Evolutionary conservation across 2,113 vertebrate genomes (phyloP).

Genomic region (Channa argus): DNA sequence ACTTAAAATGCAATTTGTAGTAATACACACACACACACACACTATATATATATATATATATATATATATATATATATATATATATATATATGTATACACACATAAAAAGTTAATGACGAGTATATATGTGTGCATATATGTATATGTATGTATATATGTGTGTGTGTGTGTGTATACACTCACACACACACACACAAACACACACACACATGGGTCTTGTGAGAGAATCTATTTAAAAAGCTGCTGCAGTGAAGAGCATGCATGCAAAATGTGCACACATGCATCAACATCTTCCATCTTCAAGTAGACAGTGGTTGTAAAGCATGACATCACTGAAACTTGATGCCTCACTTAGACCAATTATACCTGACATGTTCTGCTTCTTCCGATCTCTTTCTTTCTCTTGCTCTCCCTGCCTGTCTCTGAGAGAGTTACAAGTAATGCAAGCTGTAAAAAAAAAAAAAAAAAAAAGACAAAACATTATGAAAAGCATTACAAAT

Average conservation of each 20-base stretch:
- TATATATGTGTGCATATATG: too few relatives aligned
- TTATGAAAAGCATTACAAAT: neutral
- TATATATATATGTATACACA: too few relatives aligned
- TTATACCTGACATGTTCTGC: slow-evolving; percentile 67
- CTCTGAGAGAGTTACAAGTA: neutral
- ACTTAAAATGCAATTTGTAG: too few relatives aligned
- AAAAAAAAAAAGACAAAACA: too few relatives aligned
- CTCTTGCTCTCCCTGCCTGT: slow-evolving; percentile 24
- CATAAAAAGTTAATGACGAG: neutral
- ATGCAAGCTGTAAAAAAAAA: neutral
- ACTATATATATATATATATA: too few relatives aligned
- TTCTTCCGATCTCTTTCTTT: slow-evolving; percentile 27
- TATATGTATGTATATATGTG: neutral
- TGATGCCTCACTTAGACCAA: slow-evolving; percentile 71
- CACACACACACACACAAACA: too few relatives aligned
- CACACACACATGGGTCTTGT: neutral
- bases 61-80: too few relatives aligned
- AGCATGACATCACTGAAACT: slow-evolving; percentile 79
- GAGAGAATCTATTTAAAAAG: neutral
- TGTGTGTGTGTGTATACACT: too few relatives aligned
- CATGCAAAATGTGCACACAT: slow-evolving; percentile 12
- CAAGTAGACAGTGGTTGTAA: slow-evolving; percentile 33
- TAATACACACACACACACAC: too few relatives aligned
- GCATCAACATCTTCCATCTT: slow-evolving; percentile 34
- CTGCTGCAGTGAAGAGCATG: neutral